Percentiles rank a stretch among this genome's conserved stretches.
These are phyloP conservation scores for Polymixis flavicincta DNA, from an alignment of 2,888 invertebrate genomes.

Conservation along the genomic window DNA sequence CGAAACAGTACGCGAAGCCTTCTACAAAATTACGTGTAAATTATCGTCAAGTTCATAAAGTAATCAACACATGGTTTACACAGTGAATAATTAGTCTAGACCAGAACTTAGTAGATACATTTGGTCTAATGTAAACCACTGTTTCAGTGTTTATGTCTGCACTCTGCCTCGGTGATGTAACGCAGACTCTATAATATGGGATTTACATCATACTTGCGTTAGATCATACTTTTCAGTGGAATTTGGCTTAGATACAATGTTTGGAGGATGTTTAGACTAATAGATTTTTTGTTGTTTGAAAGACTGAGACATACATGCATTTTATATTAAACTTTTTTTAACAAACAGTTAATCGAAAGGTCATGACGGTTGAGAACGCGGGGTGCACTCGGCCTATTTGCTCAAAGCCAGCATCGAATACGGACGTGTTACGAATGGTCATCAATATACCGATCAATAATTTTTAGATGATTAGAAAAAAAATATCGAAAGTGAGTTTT, in stretches of 20 bases:
- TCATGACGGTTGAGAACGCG: no score
- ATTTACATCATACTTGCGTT: constrained; percentile 56
- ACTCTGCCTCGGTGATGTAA: constrained; percentile 58
- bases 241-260: constrained; percentile 17
- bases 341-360: background rate
- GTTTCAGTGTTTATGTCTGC: constrained; percentile 63
- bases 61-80: constrained; percentile 51
- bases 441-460: no score
- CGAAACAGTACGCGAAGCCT: constrained; percentile 7
- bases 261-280: constrained; percentile 25
- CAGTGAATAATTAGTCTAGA: constrained; percentile 69
- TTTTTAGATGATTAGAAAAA: no score
- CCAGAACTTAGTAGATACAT: constrained; percentile 57
- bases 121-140: constrained; percentile 65
- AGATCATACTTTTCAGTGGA: constrained; percentile 50
- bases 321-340: background rate
- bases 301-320: background rate
- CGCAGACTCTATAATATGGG: constrained; percentile 52
- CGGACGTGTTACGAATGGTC: no score
- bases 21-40: constrained; percentile 27
- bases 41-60: constrained; percentile 50
- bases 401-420: no score
- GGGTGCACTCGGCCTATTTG: no score
- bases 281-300: background rate
- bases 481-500: background rate